Conservation (phyloP, 1,140 invertebrate genomes). For the Goniozus legneri region DNA sequence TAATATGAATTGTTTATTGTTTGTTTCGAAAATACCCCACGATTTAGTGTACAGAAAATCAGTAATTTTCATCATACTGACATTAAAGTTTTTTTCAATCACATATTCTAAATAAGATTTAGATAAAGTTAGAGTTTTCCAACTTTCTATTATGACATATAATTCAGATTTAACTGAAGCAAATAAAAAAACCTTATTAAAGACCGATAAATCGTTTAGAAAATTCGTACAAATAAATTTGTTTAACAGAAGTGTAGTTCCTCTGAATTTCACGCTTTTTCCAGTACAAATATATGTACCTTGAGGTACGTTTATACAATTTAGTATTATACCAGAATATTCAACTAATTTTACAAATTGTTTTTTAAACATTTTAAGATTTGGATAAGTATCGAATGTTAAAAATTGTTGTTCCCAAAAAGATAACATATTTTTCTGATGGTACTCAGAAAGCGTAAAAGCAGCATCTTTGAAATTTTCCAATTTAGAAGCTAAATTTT, state of each 20-base stretch:
- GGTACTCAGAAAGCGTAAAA: neutral
- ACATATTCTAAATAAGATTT: constrained; percentile 1
- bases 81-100: neutral
- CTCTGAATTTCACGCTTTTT: neutral
- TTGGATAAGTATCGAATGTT: neutral
- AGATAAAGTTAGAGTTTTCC: neutral
- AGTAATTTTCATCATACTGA: neutral
- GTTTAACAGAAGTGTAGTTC: neutral
- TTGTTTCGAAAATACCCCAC: neutral
- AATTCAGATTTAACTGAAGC: neutral
- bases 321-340: neutral
- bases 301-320: neutral
- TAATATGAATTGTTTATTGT: neutral
- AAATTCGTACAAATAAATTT: neutral
- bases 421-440: neutral
- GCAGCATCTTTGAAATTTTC: neutral
- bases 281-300: neutral
- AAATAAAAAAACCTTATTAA: neutral
- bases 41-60: neutral
- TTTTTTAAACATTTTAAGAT: neutral
- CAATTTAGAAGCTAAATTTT: neutral
- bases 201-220: neutral
- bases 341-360: neutral
- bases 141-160: neutral
- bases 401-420: neutral